These are phyloP conservation scores for Chamaetylas fuelleborni DNA, from an alignment of 2,113 vertebrate species.

Conservation along the genomic window DNA sequence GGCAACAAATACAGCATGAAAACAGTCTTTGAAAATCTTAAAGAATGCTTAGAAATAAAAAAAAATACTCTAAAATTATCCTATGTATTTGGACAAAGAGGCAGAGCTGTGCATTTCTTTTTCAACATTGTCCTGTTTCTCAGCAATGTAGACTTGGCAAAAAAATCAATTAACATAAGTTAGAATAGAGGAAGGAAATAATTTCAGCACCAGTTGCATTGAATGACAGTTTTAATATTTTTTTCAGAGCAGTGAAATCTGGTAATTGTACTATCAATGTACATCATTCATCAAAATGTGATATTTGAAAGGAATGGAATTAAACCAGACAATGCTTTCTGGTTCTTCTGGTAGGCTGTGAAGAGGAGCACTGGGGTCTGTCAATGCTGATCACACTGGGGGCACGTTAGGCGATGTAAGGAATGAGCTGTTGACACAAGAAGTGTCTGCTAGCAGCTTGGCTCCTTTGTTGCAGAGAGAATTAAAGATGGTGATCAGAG, in stretches of 20 bases:
- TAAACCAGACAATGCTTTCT: not conserved
- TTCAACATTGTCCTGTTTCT: constrained; percentile 39
- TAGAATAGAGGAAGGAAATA: not conserved
- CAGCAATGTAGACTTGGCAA: constrained; percentile 31
- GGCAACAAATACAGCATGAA: not conserved
- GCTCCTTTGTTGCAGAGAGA: not conserved
- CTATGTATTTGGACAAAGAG: not conserved
- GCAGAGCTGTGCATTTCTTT: constrained; percentile 10
- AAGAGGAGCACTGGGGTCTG: not conserved
- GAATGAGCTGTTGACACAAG: not conserved
- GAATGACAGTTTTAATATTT: constrained; percentile 4
- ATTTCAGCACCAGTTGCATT: constrained; percentile 9
- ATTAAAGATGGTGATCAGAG: not conserved
- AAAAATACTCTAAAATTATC: not conserved
- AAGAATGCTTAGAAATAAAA: not conserved
- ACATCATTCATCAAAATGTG: not conserved
- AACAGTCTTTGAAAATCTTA: not conserved
- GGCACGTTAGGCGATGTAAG: accelerated
- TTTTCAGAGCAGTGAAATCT: not conserved
- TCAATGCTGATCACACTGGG: accelerated
- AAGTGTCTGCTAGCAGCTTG: not conserved
- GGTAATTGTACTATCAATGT: constrained; percentile 25
- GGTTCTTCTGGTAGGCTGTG: not conserved
- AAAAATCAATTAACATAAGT: constrained; percentile 25
- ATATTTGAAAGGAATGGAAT: not conserved